Base-by-base conservation (phyloP, 2,888 invertebrate genomes). In the Physocephala rufipes region DNA sequence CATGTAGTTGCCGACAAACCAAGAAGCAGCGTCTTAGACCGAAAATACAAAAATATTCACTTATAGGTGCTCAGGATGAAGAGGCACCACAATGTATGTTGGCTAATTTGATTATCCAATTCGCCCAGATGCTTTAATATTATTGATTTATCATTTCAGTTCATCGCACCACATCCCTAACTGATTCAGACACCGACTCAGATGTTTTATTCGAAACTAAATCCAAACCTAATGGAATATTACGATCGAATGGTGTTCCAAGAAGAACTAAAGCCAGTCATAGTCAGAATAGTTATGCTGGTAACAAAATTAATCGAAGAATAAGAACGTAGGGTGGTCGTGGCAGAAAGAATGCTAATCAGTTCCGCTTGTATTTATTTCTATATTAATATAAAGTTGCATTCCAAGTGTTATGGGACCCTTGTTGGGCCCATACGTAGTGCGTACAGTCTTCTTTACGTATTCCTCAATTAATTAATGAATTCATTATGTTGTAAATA, bases 131-230 rank as follows among this genome's bases (percentile, higher is more conserved):
- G 2, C 45, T 55, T 61, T n/a, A 64, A 43, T 58, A 63, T 4
- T 16, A 62, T 49, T 51, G 15, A 12, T 21, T 58, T 24, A n/a
- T n/a, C n/a, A 13, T 73, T 75, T 1, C 58, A 81, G 86, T 84
- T 77, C 79, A 79, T 12, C 82, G 86, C 9, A 80, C 80, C 59
- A 87, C 91, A 70, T 91, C 90, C 67, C 80, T 91, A 70, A 90
- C 93, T 0, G 95, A 95, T 80, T 90, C 92, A 0, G 95, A 95
- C 76, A 93, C 94, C 0, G 95, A 95, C 78, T 95, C 94, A 0
- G 94, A 95, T 85, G 92, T 95, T 12, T 87, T 95, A 24, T 95
- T 95, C 82, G 95, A 95, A 83, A 91, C 91, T 78, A 88, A 89
- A 30, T 82, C 86, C 30, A 86, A 86, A 75, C 81, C 82, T 24